Base-by-base conservation (phyloP, 2,113 vertebrate genomes). In the Thomomys bottae region DNA sequence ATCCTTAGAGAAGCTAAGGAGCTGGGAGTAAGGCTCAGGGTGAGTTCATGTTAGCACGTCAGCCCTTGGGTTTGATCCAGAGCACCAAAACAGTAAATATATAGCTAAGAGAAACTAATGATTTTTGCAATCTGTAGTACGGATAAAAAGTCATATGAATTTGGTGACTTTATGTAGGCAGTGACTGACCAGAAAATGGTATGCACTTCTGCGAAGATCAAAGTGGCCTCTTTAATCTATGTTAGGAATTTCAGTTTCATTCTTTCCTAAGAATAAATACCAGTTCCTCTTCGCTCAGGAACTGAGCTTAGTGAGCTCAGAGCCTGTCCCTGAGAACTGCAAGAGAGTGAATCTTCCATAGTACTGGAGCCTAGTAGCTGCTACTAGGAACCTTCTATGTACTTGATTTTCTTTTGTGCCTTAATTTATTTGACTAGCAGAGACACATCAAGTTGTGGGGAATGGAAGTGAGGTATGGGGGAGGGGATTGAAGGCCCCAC, bases 361-460 rank as follows among this genome's bases (percentile, higher is more conserved):
- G 34, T 40, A 8, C 36, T 54, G 34, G 40, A 32, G 83, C 75
- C 45, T 40, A 0, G 30, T 40, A 9, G n/a, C 14, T 49, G 34
- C 26, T 71, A 15, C 64, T 45, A 73, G 79, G 67, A 77, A 34
- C 83, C 49, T 92, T 81, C n/a, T 34, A 59, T 87, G 80, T 54
- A 61, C 76, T 94, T 94, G 94, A 36, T 88, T 91, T 86, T 94
- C 81, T 94, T 95, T 95, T 89, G 94, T 96, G 96, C 92, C 88
- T 94, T 95, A 88, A 61, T 96, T 94, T 94, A 38, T 88, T 87
- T 92, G 84, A 70, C 32, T 89, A 84, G 80, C 83, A 88, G 68
- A 94, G 87, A 30, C 79, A 30, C 79, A 79, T 93, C 49, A 57
- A 11, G 12, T 93, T 81, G 42, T 63, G 49, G 36, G 42, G 8